Base-by-base conservation (phyloP, 2,797 vertebrate genomes). In the Crocodylus rhombifer region DNA sequence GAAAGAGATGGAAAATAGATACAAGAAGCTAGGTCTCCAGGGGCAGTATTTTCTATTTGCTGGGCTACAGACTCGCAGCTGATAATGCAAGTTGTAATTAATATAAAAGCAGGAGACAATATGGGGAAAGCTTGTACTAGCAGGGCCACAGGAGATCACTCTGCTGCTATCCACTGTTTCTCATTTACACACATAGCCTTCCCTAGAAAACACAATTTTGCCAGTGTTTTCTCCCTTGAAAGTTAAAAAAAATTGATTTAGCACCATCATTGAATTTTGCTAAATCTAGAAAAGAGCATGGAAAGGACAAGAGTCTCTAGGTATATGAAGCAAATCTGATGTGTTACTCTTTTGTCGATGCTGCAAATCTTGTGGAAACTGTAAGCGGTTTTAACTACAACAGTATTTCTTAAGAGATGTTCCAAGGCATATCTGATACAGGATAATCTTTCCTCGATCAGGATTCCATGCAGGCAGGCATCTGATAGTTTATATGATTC, bases 81-180 rank as follows among this genome's bases (percentile, higher is more conserved):
- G 99, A 99, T 99, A 99, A 99, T 99, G 99, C 98, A 98, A 98
- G 98, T 98, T 99, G 99, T 99, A 99, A 99, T 99, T 99, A 99
- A 99, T 99, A 99, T 99, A 99, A 99, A 99, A 99, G 99, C 99
- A 98, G 98, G 98, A 99, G 98, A 99, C 99, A 99, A 99, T 99
- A 98, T 98, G 98, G 98, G 98, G 95, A 97, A 98, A 97, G 98
- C 98, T 98, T 97, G 98, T 98, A 98, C 98, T 97, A 95, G 97
- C 93, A 88, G 97, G 98, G 98, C 98, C 99, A 99, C 99, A 98
- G 96, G 99, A 99, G 99, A 99, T 98, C 97, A 88, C 96, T 97
- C 96, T 56, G 57, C 97, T 94, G 91, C 98, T 98, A 97, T 98
- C 98, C 98, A 95, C 97, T 95, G 96, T 98, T 98, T 98, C 98